These are phyloP conservation scores for Aphrocallistes beatrix DNA, from an alignment of 37 sponge, comb jelly and placozoan species.

Conservation along the genomic window DNA sequence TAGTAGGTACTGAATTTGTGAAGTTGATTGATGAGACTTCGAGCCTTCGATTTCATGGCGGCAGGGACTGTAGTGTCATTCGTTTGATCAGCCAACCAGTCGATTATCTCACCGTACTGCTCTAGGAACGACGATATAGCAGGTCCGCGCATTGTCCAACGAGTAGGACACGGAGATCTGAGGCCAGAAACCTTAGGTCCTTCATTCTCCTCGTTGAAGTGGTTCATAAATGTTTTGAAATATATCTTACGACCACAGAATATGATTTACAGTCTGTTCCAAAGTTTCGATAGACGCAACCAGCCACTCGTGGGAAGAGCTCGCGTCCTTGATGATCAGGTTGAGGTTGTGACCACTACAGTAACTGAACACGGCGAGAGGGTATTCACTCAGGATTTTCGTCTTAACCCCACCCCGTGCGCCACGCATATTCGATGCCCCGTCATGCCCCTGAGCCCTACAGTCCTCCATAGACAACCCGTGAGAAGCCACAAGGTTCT, in stretches of 20 bases:
- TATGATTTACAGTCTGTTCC: conserved; percentile 7
- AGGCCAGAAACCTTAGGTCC: neutral
- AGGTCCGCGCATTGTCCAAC: conserved; percentile 18
- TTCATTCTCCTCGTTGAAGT: conserved; percentile 14
- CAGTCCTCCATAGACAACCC: conserved; percentile 17
- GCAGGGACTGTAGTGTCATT: conserved; percentile 16
- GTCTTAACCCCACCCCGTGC: conserved; percentile 15
- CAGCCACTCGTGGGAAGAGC: conserved; percentile 12
- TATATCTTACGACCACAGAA: conserved; percentile 1
- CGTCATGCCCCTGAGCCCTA: conserved; percentile 21
- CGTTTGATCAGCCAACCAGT: conserved; percentile 14
- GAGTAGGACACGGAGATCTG: conserved; percentile 13
- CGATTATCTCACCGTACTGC: conserved; percentile 19
- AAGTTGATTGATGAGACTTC: conserved; percentile 8
- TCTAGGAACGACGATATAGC: conserved; percentile 17
- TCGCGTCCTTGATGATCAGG: conserved; percentile 12
- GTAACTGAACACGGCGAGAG: conserved; percentile 5
- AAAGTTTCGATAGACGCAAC: neutral
- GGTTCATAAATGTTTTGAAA: conserved; percentile 4
- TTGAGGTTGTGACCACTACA: conserved; percentile 14
- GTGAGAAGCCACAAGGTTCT: conserved; percentile 20
- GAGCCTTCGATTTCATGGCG: conserved; percentile 17
- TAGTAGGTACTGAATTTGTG: neutral
- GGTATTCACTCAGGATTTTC: conserved; percentile 8
- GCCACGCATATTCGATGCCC: conserved; percentile 11